These are phyloP conservation scores for Melieria picta DNA, from an alignment of 2,888 invertebrate genomes.

Conservation along the genomic window DNA sequence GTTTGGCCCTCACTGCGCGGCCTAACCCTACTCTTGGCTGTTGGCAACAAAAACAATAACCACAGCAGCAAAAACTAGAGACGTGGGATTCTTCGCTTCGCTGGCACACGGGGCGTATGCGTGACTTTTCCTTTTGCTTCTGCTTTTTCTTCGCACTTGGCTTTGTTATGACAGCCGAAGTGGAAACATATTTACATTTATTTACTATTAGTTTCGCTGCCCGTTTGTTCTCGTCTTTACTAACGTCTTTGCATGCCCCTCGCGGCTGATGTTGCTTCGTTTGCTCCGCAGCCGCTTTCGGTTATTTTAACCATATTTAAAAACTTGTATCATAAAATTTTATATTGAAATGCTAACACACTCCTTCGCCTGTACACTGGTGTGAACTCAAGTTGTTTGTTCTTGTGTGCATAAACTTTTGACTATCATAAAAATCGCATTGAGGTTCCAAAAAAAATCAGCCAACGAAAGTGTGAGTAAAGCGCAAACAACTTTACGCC, in stretches of 20 bases:
- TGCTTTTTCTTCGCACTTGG: neutral
- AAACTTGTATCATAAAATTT: neutral
- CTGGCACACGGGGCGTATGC: too few relatives aligned
- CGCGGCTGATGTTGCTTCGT: neutral
- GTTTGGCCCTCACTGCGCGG: too few relatives aligned
- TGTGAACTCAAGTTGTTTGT: neutral
- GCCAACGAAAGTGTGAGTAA: too few relatives aligned
- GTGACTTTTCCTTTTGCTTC: neutral
- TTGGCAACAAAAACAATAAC: too few relatives aligned
- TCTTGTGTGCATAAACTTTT: neutral
- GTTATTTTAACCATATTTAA: neutral
- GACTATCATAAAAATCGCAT: neutral
- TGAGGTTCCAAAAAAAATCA: neutral
- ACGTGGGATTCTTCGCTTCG: too few relatives aligned
- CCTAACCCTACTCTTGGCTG: too few relatives aligned
- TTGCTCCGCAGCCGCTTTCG: neutral
- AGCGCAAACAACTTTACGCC: too few relatives aligned
- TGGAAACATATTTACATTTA: conserved; percentile 18
- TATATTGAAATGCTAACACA: neutral
- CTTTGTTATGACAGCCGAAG: conserved; percentile 2
- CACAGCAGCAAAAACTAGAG: too few relatives aligned
- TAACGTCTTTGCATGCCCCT: too few relatives aligned
- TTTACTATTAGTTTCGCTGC: neutral
- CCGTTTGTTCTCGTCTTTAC: neutral
- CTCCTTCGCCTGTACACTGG: neutral